A percentile compares a stretch with the other conserved stretches of the same genome.
These are phyloP conservation scores for Eupithecia insigniata DNA, from an alignment of 2,888 invertebrate species.

Conservation along the genomic window DNA sequence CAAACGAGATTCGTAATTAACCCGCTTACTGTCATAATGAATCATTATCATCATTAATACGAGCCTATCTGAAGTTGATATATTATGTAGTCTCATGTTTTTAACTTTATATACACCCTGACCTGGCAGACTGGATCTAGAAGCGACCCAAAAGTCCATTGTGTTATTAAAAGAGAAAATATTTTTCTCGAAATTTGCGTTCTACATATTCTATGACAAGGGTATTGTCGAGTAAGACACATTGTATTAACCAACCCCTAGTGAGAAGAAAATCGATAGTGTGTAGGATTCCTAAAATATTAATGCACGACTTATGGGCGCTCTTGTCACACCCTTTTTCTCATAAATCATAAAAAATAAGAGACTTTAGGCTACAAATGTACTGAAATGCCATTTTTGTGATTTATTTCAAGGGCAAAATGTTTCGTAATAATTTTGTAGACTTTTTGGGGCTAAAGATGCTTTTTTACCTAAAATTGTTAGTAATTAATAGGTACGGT, in stretches of 20 bases:
- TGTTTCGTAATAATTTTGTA: slow-evolving; percentile 15
- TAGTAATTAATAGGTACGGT: background rate
- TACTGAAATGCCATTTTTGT: slow-evolving; percentile 31
- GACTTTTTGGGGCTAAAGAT: slow-evolving; percentile 5
- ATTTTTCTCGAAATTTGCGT: background rate
- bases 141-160: background rate
- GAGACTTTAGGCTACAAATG: slow-evolving; percentile 32
- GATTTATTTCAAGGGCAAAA: slow-evolving; percentile 28
- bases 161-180: background rate
- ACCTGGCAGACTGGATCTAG: background rate
- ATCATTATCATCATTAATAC: too few species aligned
- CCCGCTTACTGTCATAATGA: too few species aligned
- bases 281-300: slow-evolving; percentile 36
- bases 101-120: background rate
- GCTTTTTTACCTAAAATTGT: background rate
- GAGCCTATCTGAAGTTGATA: background rate
- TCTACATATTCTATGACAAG: slow-evolving; percentile 13
- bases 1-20: too few species aligned
- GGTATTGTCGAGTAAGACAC: slow-evolving; percentile 17
- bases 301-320: slow-evolving; percentile 39
- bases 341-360: slow-evolving; percentile 43
- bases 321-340: slow-evolving; percentile 37
- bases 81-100: background rate
- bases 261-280: slow-evolving; percentile 20
- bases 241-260: slow-evolving; percentile 26